A percentile compares a stretch with the other conserved stretches of the same genome.
Evolutionary conservation across 2,888 invertebrate genomes (phyloP).

Genomic region (Chloroclysta siterata): DNA sequence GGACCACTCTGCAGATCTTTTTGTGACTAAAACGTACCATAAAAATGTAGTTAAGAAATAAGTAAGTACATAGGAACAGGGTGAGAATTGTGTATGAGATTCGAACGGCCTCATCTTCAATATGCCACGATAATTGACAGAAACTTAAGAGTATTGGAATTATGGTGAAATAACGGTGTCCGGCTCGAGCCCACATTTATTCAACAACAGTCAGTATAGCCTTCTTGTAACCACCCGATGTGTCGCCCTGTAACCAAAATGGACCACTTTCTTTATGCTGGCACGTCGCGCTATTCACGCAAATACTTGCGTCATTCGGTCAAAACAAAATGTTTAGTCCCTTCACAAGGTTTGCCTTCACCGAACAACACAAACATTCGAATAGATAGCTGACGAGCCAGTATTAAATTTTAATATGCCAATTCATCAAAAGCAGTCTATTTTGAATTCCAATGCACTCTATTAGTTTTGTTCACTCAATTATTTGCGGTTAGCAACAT

Average conservation of each 20-base stretch:
- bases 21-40: constrained; percentile 10
- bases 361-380: constrained; percentile 11
- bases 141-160: constrained; percentile 65
- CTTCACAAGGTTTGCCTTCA: constrained; percentile 7
- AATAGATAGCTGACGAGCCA: constrained; percentile 12
- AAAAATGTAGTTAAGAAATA: constrained; percentile 6
- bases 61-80: constrained; percentile 20
- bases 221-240: constrained; percentile 97
- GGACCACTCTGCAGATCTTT: constrained; percentile 40
- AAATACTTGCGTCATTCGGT: constrained; percentile 25
- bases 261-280: constrained; percentile 46
- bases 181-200: constrained; percentile 69
- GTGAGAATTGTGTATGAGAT: constrained; percentile 34
- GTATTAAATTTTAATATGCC: constrained; percentile 15
- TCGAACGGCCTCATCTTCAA: constrained; percentile 42
- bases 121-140: constrained; percentile 70
- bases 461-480: constrained; percentile 22
- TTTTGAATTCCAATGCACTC: constrained; percentile 25
- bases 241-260: constrained; percentile 92
- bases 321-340: constrained; percentile 10
- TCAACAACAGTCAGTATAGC: constrained; percentile 93
- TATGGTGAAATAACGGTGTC: constrained; percentile 57
- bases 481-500: constrained; percentile 22
- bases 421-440: constrained; percentile 28
- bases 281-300: constrained; percentile 7